Evolutionary conservation across 2,113 vertebrate genomes (phyloP).

Genomic region (Climacteris rufus): DNA sequence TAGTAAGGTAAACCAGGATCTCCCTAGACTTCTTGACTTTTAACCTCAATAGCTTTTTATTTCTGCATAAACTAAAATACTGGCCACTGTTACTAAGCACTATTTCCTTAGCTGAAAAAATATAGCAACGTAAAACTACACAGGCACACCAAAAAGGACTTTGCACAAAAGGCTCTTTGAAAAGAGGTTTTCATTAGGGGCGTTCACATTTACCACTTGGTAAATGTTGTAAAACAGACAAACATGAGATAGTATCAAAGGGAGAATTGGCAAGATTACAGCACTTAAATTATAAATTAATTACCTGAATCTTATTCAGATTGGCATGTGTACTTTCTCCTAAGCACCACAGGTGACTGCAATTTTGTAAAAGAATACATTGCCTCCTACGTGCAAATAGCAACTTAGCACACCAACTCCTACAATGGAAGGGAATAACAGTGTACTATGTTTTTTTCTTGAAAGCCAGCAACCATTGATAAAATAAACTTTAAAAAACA

Average conservation of each 20-base stretch:
- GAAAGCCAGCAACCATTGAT: background rate
- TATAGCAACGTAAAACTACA: background rate
- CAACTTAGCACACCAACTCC: background rate
- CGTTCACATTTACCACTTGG: background rate
- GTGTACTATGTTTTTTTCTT: too few species aligned
- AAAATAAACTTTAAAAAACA: background rate
- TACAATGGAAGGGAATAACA: fast-evolving
- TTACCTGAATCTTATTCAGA: background rate
- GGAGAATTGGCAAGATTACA: background rate
- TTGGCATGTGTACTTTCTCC: background rate
- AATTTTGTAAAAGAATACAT: background rate
- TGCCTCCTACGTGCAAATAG: background rate
- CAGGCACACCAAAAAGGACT: background rate
- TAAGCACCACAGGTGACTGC: background rate
- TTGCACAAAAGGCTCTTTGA: background rate
- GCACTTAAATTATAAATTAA: background rate
- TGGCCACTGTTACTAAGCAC: background rate
- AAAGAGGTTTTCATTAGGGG: background rate
- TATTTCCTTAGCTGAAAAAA: background rate
- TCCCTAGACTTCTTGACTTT: background rate
- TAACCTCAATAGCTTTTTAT: background rate
- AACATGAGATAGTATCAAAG: background rate
- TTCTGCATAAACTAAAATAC: background rate
- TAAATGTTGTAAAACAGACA: background rate
- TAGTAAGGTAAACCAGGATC: background rate